phyloP scores from a whole-genome alignment of 2,797 vertebrate genomes.

The Pangasius macronema region DNA sequence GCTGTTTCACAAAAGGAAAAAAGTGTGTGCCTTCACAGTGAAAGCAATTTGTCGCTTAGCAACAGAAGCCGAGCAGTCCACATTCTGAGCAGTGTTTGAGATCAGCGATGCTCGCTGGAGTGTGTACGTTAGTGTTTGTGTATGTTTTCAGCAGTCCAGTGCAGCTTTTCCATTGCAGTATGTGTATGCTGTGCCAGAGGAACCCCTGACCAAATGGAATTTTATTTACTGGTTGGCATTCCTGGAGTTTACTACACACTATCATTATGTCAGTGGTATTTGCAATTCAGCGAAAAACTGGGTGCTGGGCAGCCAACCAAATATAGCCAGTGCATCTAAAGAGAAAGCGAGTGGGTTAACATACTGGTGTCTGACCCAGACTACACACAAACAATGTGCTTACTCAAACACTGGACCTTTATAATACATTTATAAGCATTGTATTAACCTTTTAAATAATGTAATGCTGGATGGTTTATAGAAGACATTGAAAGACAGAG shows the following conservation, averaged over 20 bases:
- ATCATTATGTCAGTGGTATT: constrained; percentile 48
- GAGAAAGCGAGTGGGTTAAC: constrained; percentile 35
- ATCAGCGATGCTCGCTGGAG: constrained; percentile 38
- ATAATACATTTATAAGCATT: not conserved
- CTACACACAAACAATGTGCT: constrained; percentile 30
- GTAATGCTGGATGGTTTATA: not conserved
- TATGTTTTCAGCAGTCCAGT: constrained; percentile 14
- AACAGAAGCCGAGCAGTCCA: constrained; percentile 68
- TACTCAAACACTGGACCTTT: constrained; percentile 29
- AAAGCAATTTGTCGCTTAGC: constrained; percentile 77
- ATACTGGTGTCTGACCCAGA: constrained; percentile 15
- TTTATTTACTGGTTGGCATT: constrained; percentile 39
- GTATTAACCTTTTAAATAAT: constrained; percentile 11
- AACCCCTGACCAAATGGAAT: constrained; percentile 25
- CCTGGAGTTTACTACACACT: constrained; percentile 48
- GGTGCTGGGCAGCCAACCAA: constrained; percentile 9
- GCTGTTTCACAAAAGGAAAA: constrained; percentile 36
- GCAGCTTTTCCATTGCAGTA: constrained; percentile 21
- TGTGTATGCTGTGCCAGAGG: not conserved
- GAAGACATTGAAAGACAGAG: not conserved
- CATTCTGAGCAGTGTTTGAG: constrained; percentile 55
- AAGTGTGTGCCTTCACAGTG: constrained; percentile 56
- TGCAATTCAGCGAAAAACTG: constrained; percentile 49
- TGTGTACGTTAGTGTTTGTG: constrained; percentile 23
- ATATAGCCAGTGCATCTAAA: constrained; percentile 20